Evolutionary conservation across 2,888 invertebrate species (phyloP), one percentile per base, ranked within the genome.

Genomic region (Dexiosoma caninum): DNA sequence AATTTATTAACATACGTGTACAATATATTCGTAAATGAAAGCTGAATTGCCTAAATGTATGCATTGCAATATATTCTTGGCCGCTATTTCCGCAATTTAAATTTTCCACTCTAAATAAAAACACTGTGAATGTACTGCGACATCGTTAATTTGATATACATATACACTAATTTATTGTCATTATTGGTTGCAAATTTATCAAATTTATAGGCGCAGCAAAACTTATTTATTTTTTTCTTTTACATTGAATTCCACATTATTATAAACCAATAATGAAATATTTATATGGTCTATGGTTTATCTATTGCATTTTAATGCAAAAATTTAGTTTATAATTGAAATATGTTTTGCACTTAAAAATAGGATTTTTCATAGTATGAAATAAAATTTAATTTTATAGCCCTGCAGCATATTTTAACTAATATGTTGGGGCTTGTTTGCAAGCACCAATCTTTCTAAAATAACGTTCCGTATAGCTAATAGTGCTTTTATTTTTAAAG

Each of bases 101-200:
- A 53, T 55, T 74, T 51, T 51, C n/a, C 23, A n/a, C 14, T 5
- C 32, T 30, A 27, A 72, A 53, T 44, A 55, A 53, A 42, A 42
- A 14, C 32, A 62, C 46, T 55, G 30, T 55, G 23, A 69, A 40
- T 6, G 23, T 27, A 57, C 53, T 74, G 57, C 62, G 69, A 69
- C 35, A 35, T 37, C 62, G 78, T 69, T 78, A 78, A 78, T 78
- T 78, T 78, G 78, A 78, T 74, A 74, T 62, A 57, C n/a, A 23
- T n/a, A 57, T 40, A 72, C 60, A 69, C 53, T 74, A 69, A 74
- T 69, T 74, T 74, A 74, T 62, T 55, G 55, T 32, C 55, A 74
- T 78, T 78, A 74, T 74, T 74, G 62, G 72, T 74, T 62, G 44
- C 37, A 72, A 74, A 62, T 67, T 62, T 55, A 55, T 55, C 23